phyloP scores from a whole-genome alignment of 2,113 vertebrate species.

The Agelaius tricolor region DNA sequence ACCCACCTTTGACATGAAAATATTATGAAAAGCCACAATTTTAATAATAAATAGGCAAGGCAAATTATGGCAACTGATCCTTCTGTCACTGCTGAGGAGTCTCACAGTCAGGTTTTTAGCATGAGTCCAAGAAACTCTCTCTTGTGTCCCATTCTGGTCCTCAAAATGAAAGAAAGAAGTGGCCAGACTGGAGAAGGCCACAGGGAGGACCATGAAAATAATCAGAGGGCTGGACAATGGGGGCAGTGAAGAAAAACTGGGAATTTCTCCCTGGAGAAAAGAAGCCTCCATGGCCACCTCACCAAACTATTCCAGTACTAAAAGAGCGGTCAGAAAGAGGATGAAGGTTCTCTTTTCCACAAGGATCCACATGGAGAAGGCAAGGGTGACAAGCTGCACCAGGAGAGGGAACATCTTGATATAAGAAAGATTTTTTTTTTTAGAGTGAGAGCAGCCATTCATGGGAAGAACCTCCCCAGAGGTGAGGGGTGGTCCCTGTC shows the following conservation, averaged over 20 bases:
- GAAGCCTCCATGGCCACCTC: fast-evolving
- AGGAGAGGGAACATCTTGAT: not conserved
- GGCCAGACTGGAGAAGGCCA: not conserved
- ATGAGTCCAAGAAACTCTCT: not conserved
- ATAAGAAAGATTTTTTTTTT: not conserved
- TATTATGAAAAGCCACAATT: not conserved
- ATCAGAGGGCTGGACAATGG: not conserved
- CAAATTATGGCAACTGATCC: not conserved
- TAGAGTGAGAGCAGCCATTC: not conserved
- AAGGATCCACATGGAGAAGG: not conserved
- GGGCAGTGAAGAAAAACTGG: not conserved
- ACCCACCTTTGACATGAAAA: not conserved
- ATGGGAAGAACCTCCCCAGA: not conserved
- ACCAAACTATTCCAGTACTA: not conserved
- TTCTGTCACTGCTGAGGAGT: not conserved
- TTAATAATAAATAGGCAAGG: not conserved
- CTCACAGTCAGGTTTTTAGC: not conserved
- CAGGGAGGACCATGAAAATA: not conserved
- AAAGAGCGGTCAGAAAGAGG: not conserved
- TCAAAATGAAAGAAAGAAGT: not conserved
- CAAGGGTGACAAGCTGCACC: not conserved
- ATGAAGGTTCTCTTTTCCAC: not conserved
- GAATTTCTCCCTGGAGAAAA: not conserved
- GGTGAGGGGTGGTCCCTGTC: fast-evolving
- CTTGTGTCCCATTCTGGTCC: not conserved